Evolutionary conservation across 2,797 vertebrate species (phyloP), one percentile per base, ranked within the genome.

Genomic region (Rousettus madagascariensis): DNA sequence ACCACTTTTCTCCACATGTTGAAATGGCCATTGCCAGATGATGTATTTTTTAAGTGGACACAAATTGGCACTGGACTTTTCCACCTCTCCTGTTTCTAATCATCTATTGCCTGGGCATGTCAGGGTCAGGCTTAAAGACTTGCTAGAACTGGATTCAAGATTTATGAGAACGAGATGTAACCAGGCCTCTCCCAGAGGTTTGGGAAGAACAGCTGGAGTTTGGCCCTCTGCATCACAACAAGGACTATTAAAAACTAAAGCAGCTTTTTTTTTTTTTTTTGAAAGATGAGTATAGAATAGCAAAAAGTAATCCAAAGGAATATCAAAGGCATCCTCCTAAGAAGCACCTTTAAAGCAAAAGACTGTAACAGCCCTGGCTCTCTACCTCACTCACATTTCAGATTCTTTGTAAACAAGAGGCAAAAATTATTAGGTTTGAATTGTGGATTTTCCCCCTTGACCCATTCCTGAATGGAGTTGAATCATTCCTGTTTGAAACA

Each of bases 131-230:
- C 98, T 98, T 98, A 98, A 98, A 98, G 98, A 97, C 98, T 98
- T 92, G 97, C 97, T 98, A 97, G 98, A 98, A 98, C 98, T 97
- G 98, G 98, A 98, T 97, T 98, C 97, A 96, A 97, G 98, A 98
- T 98, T 98, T 98, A 98, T 91, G 98, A 98, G 98, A 98, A 98
- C 85, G 96, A 98, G 96, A 98, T 98, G 98, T 98, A 98, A 98
- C 98, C 97, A 98, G 98, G 98, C 98, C 98, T 98, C 98, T 98
- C 98, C 98, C 98, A 98, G 97, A 98, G 97, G 98, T 98, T 98
- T 98, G 97, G 96, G 98, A 98, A 98, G 98, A 98, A 97, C 98
- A 98, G 98, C 98, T 98, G 98, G 98, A 98, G 98, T 98, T 98
- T 97, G 98, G 98, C 98, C 98, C 98, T 98, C 98, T 97, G 95